Conservation (phyloP, 2,797 vertebrate genomes). For the Siniperca undulata region DNA sequence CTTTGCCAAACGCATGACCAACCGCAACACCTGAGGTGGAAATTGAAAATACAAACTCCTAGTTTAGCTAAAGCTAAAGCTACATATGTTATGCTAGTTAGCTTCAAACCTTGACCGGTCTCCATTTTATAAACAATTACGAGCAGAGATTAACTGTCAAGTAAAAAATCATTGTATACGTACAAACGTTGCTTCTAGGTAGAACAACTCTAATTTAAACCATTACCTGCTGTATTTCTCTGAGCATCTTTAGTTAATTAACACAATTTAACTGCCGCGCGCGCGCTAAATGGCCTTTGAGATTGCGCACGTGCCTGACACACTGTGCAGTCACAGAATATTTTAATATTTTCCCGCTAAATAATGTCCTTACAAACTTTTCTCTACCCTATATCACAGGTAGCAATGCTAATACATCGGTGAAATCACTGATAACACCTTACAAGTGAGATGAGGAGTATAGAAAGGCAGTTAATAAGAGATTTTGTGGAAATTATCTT, state of each 20-base stretch:
- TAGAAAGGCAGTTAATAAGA: not conserved
- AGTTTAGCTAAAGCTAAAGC: constrained; percentile 38
- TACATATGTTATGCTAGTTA: not conserved
- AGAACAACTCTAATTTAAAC: accelerated
- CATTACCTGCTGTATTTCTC: constrained; percentile 70
- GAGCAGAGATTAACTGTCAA: accelerated
- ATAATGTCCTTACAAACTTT: not conserved
- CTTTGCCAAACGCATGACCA: constrained; percentile 57
- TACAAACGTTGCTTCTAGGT: not conserved
- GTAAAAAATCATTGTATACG: not conserved
- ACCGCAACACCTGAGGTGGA: constrained; percentile 63
- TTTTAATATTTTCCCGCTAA: not conserved
- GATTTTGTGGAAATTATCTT: not conserved
- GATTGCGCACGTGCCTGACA: not conserved
- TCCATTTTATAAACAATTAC: not conserved
- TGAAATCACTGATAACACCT: not conserved
- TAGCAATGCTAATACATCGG: not conserved
- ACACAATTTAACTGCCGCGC: accelerated
- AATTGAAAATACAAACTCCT: not conserved
- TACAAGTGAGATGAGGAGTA: not conserved
- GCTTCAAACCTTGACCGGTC: not conserved
- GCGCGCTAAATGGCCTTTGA: not conserved
- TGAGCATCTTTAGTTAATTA: constrained; percentile 46
- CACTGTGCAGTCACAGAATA: not conserved
- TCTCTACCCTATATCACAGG: not conserved